These are phyloP conservation scores for Enteromius argenteus DNA, from an alignment of 2,797 vertebrate species.

Conservation along the genomic window DNA sequence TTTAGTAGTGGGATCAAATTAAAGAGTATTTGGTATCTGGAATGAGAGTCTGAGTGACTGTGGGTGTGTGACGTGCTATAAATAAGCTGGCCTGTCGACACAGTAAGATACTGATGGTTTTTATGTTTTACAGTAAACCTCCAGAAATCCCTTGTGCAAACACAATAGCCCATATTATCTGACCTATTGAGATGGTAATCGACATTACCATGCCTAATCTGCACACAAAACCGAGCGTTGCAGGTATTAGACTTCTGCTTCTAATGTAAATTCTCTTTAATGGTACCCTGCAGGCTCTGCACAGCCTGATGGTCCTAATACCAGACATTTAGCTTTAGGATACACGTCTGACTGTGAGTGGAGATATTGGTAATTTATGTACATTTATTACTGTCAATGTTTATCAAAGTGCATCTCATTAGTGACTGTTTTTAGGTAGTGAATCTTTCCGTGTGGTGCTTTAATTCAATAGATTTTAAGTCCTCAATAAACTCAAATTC, in stretches of 20 bases:
- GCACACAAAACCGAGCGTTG: constrained; percentile 37
- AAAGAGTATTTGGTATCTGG: constrained; percentile 9
- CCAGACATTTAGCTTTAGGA: constrained; percentile 44
- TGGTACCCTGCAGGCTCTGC: constrained; percentile 31
- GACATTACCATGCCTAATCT: constrained; percentile 33
- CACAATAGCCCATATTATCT: constrained; percentile 36
- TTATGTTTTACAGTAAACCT: constrained; percentile 49
- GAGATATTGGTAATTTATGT: constrained; percentile 38
- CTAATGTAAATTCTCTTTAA: constrained; percentile 24
- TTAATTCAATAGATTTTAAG: constrained; percentile 27
- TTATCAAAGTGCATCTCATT: constrained; percentile 36
- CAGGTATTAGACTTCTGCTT: constrained; percentile 37
- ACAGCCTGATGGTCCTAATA: not conserved
- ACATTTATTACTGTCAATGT: constrained; percentile 18
- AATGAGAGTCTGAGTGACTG: not conserved
- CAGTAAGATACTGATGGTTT: constrained; percentile 41
- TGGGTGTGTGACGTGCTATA: constrained; percentile 6
- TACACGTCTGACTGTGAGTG: constrained; percentile 2
- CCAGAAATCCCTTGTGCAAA: constrained; percentile 37
- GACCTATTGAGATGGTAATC: constrained; percentile 47
- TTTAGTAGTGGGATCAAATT: not conserved
- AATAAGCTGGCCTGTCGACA: constrained; percentile 9
- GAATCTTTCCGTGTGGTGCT: not conserved
- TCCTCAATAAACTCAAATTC: constrained; percentile 16
- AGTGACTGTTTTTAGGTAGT: not conserved